These are phyloP conservation scores for Trachurus trachurus DNA, from an alignment of 2,797 vertebrate species.

Conservation along the genomic window DNA sequence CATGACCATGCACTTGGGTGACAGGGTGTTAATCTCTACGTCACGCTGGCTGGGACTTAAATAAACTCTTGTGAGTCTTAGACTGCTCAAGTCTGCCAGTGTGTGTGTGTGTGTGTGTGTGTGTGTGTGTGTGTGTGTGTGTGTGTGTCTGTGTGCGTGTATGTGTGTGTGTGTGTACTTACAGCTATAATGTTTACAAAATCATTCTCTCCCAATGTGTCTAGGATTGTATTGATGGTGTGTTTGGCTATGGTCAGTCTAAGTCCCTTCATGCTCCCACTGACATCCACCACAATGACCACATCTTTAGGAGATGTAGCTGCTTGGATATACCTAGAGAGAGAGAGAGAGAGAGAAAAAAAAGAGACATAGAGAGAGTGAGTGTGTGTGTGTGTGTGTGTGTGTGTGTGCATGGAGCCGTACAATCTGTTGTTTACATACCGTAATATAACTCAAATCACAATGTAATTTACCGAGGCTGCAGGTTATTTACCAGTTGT, in stretches of 20 bases:
- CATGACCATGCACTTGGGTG: conserved; percentile 3
- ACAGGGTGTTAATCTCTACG: conserved; percentile 32
- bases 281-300: conserved; percentile 93
- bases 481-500: conserved; percentile 12
- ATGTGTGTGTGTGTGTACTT: conserved; percentile 53
- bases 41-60: conserved; percentile 19
- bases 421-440: neutral
- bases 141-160: neutral
- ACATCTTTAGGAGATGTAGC: conserved; percentile 97
- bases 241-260: conserved; percentile 95
- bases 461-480: neutral
- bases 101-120: neutral
- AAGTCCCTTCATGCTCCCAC: conserved; percentile 98
- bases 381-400: too few relatives aligned
- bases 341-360: neutral
- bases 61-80: neutral
- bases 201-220: conserved; percentile 96
- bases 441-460: neutral
- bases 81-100: neutral
- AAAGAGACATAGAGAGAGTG: conserved; percentile 10
- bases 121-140: neutral
- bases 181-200: conserved; percentile 97
- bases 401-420: too few relatives aligned
- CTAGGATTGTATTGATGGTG: conserved; percentile 93
- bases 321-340: conserved; percentile 94